Evolutionary conservation across 2,797 vertebrate species (phyloP), one percentile per base, ranked within the genome.

Genomic region (Echiichthys vipera): DNA sequence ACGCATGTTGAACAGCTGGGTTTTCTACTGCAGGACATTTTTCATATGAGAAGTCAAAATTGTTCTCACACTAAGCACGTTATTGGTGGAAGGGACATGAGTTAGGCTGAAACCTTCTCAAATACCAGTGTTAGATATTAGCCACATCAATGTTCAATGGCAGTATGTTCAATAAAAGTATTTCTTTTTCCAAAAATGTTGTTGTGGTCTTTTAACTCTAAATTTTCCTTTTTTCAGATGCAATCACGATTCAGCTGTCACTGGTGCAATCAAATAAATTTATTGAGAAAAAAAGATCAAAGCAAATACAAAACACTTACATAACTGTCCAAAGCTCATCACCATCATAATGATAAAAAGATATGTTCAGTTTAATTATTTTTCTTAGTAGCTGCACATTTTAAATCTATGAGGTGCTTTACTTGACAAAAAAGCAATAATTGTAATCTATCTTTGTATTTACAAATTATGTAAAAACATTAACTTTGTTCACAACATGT

Each of bases 381-480:
- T 76, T 58, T 80, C 76, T 79, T 72, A 75, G 84, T 87, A 88
- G 85, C 86, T 71, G 80, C 80, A 88, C 85, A 56, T 88, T 81
- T 84, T 70, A 76, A 77, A 84, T 69, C 58, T 62, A 72, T 72
- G 65, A 67, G 66, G 65, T 83, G 80, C 80, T 74, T 88, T 77
- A 83, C 81, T 83, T 45, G 53, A 89, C 78, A 75, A 91, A 92
- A n/a, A 89, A 90, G 80, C 87, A 80, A 84, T 82, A 75, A 61
- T 67, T 66, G 75, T 77, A 47, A 70, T 85, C 40, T 69, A 75
- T 78, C 85, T 92, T 81, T 87, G 76, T 92, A 93, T 94, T 91
- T 94, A 95, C 93, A 95, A 91, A 94, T 91, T 87, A 94, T 91
- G 94, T 95, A 93, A 94, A 94, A 94, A 92, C 90, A 91, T 89